Base-by-base conservation (phyloP, 2,888 invertebrate genomes). In the Drosophila paranaensis region DNA sequence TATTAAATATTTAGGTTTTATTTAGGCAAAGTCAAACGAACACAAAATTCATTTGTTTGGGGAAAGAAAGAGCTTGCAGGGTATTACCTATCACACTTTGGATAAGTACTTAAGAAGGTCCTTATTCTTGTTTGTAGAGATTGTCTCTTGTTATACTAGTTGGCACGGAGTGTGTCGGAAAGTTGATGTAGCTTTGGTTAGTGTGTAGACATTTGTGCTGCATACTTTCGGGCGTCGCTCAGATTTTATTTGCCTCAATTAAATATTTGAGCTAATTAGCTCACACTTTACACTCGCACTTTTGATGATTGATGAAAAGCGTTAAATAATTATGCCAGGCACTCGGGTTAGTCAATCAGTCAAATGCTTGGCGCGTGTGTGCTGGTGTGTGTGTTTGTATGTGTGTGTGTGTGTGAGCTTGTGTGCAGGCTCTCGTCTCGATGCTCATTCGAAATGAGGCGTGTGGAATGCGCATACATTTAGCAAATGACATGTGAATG, bases 181-280 rank as follows among this genome's bases (percentile, higher is more conserved):
- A 48, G 10, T n/a, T 6, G n/a, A n/a, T 2, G 2, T 30, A n/a
- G 3, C n/a, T 8, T 6, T 20, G 6, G 42, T 6, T 6, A 61
- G 64, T 30, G 64, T 50, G 37, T 14, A 16, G 42, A 43, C 56
- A 57, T 46, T 48, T 33, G 50, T 43, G 66, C 45, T 64, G 71
- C 77, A 76, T 80, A 76, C 66, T 79, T 82, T 66, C 55, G 56
- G 70, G 63, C 72, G 39, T 25, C 55, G 63, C 40, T 60, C 67
- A 74, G 87, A 83, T 89, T 89, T 88, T 83, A 78, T 84, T 81
- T 78, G 76, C 78, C 60, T 62, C 74, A 81, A 87, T 89, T 87
- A 83, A 83, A 87, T 84, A 77, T 89, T 89, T 79, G 58, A 79
- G 84, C 84, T 87, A 89, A 85, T 85, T 87, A 84, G 88, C 88